Conservation (phyloP, 2,888 invertebrate genomes). For the Eristalinus sepulchralis region DNA sequence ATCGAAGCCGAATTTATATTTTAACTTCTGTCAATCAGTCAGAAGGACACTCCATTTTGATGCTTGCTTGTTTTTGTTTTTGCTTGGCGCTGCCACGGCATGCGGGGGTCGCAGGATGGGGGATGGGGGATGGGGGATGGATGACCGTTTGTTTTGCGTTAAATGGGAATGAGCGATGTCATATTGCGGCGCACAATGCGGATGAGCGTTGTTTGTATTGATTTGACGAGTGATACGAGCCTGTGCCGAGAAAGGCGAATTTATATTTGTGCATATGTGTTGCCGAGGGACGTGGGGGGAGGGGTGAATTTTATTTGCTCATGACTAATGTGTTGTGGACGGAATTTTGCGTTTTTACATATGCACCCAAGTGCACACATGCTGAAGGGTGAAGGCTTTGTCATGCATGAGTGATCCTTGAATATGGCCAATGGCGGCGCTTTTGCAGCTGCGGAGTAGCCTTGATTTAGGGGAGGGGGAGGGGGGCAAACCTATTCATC, state of each 20-base stretch:
- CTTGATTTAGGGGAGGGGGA: background rate
- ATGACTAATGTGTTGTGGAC: constrained; percentile 40
- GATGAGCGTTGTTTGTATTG: constrained; percentile 60
- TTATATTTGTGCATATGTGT: constrained; percentile 14
- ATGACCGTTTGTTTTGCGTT: constrained; percentile 10
- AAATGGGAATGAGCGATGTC: constrained; percentile 50
- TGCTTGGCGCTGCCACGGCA: too few relatives aligned
- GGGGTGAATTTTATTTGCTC: constrained; percentile 9
- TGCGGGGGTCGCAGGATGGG: too few relatives aligned
- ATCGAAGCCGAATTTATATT: constrained; percentile 43
- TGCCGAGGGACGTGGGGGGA: background rate
- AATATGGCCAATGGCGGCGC: background rate
- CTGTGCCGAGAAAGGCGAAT: constrained; percentile 10
- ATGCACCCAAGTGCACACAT: background rate
- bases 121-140: background rate
- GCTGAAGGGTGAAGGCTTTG: background rate
- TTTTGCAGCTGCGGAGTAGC: background rate
- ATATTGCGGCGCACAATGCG: constrained; percentile 62
- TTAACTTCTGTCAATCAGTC: constrained; percentile 66
- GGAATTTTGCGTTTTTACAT: constrained; percentile 8
- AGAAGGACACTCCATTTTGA: constrained; percentile 8
- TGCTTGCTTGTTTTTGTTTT: background rate
- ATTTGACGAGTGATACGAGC: constrained; percentile 49
- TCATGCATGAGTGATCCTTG: background rate
- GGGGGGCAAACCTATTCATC: background rate